Evolutionary conservation across 2,888 invertebrate species (phyloP), one percentile per base, ranked within the genome.

Genomic region (Molorchus minor): DNA sequence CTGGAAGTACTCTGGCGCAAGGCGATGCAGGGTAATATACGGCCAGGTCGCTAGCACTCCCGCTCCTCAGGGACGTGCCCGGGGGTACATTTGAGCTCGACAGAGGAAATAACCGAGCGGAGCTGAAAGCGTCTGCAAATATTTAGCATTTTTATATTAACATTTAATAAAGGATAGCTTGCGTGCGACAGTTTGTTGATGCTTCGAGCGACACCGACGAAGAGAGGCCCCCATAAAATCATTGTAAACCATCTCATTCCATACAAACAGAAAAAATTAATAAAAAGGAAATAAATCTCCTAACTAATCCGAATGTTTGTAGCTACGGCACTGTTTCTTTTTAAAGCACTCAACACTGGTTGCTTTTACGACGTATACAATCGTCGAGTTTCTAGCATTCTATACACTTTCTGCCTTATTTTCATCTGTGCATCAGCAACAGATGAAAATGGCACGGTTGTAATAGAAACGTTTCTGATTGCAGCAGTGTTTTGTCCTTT

Each of bases 1-100:
- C 46, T 65, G 66, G 62, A 65, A 68, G 68, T 65, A 59, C 69
- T 68, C 67, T 65, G 55, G 62, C 62, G 36, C 43, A 20, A 35
- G 17, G 60, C 57, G 60, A 57, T 65, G 65, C 51, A 57, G 60
- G 56, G 64, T 62, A 67, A 69, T 69, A 66, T 68, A 66, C 65
- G 59, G 63, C 59, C 51, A 56, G 55, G 56, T 56, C 54, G 21
- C 54, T 25, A 41, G 17, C 54, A 51, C 36, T 33, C 54, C 38
- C 36, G 19, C 44, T 43, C 44, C 43, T 10, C 44, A 53, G 43
- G 44, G 53, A 45, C 53, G 53, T 44, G 44, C 36, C 53, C 44
- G 29, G 8, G 25, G 55, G 45, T 29, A 45, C 36, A 20, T 44
- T 44, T 16, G 44, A 30, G 30, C 21, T 12, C 21, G 13, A 25